These are phyloP conservation scores for Taeniopygia guttata DNA, from an alignment of 2,797 vertebrate genomes.

Conservation along the genomic window DNA sequence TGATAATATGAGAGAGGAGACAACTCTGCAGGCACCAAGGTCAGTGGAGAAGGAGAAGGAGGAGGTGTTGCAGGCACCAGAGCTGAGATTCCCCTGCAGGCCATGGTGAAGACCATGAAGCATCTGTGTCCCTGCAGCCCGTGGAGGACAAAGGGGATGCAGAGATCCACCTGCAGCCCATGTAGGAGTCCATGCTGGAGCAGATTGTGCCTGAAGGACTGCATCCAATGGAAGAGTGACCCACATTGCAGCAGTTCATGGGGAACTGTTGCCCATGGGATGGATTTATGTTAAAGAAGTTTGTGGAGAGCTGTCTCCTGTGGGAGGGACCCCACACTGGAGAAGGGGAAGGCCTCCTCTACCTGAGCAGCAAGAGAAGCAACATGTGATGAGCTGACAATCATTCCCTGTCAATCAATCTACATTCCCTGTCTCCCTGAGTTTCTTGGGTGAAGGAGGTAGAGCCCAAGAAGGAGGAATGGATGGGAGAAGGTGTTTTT, in stretches of 20 bases:
- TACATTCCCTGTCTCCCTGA: background rate
- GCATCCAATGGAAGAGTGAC: background rate
- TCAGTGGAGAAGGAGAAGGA: background rate
- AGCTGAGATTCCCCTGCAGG: background rate
- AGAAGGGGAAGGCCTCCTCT: background rate
- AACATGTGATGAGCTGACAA: background rate
- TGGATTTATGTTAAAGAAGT: background rate
- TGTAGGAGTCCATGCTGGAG: background rate
- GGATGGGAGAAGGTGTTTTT: background rate
- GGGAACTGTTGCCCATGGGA: background rate
- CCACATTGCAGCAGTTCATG: fast-evolving
- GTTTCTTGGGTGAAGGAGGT: background rate
- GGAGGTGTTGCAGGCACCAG: background rate
- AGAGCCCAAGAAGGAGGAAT: background rate
- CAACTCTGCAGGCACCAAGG: background rate
- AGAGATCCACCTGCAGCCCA: background rate
- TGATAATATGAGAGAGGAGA: background rate
- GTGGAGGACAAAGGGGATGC: background rate
- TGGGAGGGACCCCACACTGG: fast-evolving
- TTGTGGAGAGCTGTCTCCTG: background rate
- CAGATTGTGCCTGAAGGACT: background rate
- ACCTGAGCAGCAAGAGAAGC: background rate
- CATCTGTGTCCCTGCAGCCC: background rate
- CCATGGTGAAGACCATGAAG: background rate
- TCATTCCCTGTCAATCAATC: background rate